Evolutionary conservation across 2,113 vertebrate genomes (phyloP).

Genomic region (Felis chaus): DNA sequence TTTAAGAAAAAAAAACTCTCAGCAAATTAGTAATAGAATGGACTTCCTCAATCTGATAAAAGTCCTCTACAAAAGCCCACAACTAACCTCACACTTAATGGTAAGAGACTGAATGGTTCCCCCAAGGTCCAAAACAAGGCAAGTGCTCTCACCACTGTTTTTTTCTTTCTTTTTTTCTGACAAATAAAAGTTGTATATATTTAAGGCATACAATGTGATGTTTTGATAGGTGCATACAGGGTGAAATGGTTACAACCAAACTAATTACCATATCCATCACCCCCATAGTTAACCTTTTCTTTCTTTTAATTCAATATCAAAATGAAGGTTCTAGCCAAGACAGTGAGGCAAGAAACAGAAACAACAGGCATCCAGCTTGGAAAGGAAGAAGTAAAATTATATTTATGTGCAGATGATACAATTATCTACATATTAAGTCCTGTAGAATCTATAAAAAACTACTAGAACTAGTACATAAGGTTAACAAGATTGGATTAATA

Average conservation of each 20-base stretch:
- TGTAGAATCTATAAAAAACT: not conserved
- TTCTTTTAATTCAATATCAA: not conserved
- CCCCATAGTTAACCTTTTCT: not conserved
- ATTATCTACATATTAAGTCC: not conserved
- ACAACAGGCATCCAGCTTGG: not conserved
- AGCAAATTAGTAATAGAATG: not conserved
- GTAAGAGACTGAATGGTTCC: not conserved
- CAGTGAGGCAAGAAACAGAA: not conserved
- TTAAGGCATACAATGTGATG: not conserved
- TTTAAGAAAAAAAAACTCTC: not conserved
- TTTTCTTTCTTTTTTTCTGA: not conserved
- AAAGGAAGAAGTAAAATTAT: not conserved
- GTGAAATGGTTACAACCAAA: not conserved
- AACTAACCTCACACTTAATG: not conserved
- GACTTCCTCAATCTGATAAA: not conserved
- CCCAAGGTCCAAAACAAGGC: not conserved
- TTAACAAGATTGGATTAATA: too few species aligned
- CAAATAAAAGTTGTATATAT: not conserved
- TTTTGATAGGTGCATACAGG: not conserved
- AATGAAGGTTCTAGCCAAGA: not conserved
- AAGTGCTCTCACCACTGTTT: not conserved
- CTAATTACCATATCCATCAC: not conserved
- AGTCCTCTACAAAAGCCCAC: not conserved
- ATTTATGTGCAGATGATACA: too few species aligned
- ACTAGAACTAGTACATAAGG: not conserved